Conservation (phyloP, 2,888 invertebrate species). For the Tachina fera region DNA sequence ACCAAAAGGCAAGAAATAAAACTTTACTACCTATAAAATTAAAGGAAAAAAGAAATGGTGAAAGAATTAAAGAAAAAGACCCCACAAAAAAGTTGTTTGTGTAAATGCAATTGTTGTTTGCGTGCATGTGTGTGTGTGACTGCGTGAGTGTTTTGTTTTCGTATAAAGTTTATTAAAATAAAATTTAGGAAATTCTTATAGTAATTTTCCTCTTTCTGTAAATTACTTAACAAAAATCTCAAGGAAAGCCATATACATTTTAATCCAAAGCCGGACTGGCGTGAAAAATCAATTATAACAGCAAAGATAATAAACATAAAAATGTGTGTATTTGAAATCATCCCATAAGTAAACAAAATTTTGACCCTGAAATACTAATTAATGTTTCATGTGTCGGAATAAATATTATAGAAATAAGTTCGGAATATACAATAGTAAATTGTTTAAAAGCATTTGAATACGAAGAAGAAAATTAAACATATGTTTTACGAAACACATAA, state of each 20-base stretch:
- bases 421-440: no score
- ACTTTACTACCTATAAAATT: not conserved
- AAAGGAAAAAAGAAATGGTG: not conserved
- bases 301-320: slow-evolving; percentile 3
- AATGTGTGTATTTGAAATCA: not conserved
- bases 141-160: slow-evolving; percentile 51
- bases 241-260: not conserved
- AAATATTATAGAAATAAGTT: no score
- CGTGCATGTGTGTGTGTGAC: not conserved
- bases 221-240: not conserved
- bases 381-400: not conserved
- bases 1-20: not conserved
- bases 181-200: not conserved
- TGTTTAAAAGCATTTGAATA: not conserved
- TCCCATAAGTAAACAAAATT: slow-evolving; percentile 14
- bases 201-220: slow-evolving; percentile 5
- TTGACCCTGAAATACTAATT: slow-evolving; percentile 35
- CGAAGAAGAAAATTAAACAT: slow-evolving; percentile 27
- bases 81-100: slow-evolving; percentile 30
- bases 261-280: not conserved
- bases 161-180: slow-evolving; percentile 36
- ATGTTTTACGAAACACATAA: slow-evolving; percentile 53
- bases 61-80: slow-evolving; percentile 5
- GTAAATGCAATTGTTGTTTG: not conserved
- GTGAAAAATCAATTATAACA: slow-evolving; percentile 41